Conservation (phyloP, 2,113 vertebrate genomes). For the Baryphthengus martii region DNA sequence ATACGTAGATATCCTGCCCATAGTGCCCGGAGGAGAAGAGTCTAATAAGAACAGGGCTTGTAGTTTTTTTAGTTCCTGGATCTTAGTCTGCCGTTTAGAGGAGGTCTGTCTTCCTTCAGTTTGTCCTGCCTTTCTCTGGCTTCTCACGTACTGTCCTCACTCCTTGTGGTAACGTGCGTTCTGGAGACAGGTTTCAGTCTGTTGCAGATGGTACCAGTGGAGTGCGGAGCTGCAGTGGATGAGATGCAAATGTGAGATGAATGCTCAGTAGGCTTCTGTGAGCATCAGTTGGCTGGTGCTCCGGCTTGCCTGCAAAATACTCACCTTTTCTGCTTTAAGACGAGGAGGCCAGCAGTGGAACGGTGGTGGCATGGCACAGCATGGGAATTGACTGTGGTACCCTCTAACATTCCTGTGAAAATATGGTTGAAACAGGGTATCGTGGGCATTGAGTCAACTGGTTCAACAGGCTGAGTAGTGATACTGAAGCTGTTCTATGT, state of each 20-base stretch:
- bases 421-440: background rate
- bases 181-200: background rate
- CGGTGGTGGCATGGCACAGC: background rate
- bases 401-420: background rate
- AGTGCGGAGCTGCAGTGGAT: background rate
- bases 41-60: background rate
- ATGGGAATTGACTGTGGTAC: rapidly evolving
- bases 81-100: background rate
- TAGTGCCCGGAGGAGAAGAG: background rate
- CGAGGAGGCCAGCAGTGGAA: background rate
- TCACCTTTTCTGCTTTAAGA: background rate
- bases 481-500: rapidly evolving
- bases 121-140: background rate
- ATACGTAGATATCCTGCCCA: background rate
- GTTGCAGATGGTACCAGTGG: background rate
- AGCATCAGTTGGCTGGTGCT: background rate
- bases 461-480: background rate
- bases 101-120: rapidly evolving
- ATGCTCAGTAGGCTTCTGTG: background rate
- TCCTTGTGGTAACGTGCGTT: background rate
- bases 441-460: background rate
- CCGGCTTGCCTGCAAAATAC: background rate
- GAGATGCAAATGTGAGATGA: background rate
- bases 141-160: background rate
- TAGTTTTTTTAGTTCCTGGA: background rate